Base-by-base conservation (phyloP, 1,140 invertebrate species). In the Calephelis nemesis region DNA sequence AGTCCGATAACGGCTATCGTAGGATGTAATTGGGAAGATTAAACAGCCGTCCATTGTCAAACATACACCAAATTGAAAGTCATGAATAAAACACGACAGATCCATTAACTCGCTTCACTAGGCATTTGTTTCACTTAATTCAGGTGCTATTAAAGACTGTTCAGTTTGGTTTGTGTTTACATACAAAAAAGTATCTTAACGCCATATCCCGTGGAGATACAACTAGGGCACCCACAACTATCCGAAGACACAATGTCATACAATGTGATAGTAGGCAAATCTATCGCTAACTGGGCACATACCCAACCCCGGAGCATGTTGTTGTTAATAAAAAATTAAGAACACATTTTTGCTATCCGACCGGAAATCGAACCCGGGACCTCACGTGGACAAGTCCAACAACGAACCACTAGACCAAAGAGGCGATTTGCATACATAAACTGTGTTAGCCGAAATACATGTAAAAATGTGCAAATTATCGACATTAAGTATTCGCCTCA, bases 401-500 rank as follows among this genome's bases (percentile, higher is more conserved):
- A 30, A 30, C 30, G 30, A 30, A 30, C 30, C 30, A 30, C 30
- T 30, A 30, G 30, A 30, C 30, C 4, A 30, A 1, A 30, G 30
- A 30, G 30, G 30, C 30, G 30, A 30, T 30, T 30, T 30, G 30
- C 30, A 30, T 30, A 30, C 30, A 19, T 64, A 47, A 48, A 63
- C 40, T 13, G 15, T 64, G 47, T 48, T 19, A 48, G 19, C 63
- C 19, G 45, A 64, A 64, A 47, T 15, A 13, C 42, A 48, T 45
- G 15, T 42, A 54, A 19, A 64, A 47, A 71, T 74, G 76, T 77
- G 79, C 81, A 81, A 82, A 81, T 79, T 76, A 81, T 90, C 86
- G 86, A 88, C 74, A 84, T 88, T 89, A 84, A 67, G 77, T 84
- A 89, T 90, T 90, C 88, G 74, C 83, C 74, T 90, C 88, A 91